Percentiles rank a stretch among this genome's conserved stretches.
These are phyloP conservation scores for Phylloscopus trochilus DNA, from an alignment of 2,113 vertebrate genomes.

Conservation along the genomic window DNA sequence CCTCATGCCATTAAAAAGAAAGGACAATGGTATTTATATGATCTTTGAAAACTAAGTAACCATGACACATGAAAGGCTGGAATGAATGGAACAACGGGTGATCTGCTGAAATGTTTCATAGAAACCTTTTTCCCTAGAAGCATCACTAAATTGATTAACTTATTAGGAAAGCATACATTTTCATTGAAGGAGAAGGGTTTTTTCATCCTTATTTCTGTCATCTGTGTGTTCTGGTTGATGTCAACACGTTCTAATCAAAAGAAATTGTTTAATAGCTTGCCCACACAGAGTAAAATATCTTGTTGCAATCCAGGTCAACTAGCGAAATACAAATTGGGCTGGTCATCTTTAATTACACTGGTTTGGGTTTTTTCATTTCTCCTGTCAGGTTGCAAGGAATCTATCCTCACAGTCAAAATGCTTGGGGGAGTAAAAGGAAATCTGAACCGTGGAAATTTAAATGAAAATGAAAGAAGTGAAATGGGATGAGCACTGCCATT, in stretches of 20 bases:
- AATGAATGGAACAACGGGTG: slow-evolving; percentile 11
- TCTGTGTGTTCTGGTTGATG: not conserved
- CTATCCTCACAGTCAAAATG: not conserved
- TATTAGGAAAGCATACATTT: slow-evolving; percentile 14
- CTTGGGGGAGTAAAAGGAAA: not conserved
- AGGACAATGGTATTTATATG: not conserved
- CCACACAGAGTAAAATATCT: not conserved
- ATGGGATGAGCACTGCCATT: not conserved
- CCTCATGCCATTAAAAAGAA: not conserved
- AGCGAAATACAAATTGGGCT: slow-evolving; percentile 40
- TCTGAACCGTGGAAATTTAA: not conserved
- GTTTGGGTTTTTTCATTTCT: not conserved
- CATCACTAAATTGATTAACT: slow-evolving; percentile 57
- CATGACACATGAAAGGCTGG: not conserved
- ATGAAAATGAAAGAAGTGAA: not conserved
- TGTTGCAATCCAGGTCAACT: not conserved
- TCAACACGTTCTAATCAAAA: slow-evolving; percentile 36
- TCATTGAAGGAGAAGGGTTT: not conserved
- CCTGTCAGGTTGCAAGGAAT: not conserved
- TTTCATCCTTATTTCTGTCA: slow-evolving; percentile 23
- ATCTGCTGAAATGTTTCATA: slow-evolving; percentile 23
- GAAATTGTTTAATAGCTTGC: not conserved
- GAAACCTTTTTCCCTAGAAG: not conserved
- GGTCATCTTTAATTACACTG: slow-evolving; percentile 22
- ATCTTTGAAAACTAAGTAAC: slow-evolving; percentile 29